Evolutionary conservation across 2,113 vertebrate species (phyloP), one percentile per base, ranked within the genome.

Genomic region (Mastomys coucha): DNA sequence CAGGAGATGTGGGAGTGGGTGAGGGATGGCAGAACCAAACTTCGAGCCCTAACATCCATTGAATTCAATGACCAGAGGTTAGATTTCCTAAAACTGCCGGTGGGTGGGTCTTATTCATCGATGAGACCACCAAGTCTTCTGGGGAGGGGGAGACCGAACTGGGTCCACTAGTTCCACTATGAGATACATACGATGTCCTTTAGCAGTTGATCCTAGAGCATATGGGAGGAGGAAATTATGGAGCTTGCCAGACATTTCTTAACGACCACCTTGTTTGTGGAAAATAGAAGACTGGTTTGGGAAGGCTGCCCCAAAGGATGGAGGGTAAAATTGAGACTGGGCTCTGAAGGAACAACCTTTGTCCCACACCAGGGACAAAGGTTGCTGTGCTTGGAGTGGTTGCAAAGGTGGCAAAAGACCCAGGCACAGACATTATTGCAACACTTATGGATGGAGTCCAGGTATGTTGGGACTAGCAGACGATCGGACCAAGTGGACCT

Each of bases 391-490:
- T 69, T 49, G 31, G 1, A 49, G 24, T 49, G 24, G 42, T 42
- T 49, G 73, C 58, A 2, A 3, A 51, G 53, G 26, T 77, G 53
- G 19, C 17, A 39, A 45, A 14, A 82, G 73, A 45, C 53, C 31
- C 33, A 28, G 82, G 45, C 28, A 5, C 9, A 78, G 84, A 87
- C 12, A 33, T 33, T 33, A 2, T 39, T 36, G 87, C 13, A 31
- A 76, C 9, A 24, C 45, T 51, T 51, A 36, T 80, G 89, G 80
- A n/a, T 76, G 63, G 11, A 87, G 78, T 8, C 77, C 33, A 67
- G 24, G 51, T 33, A 9, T 7, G 24, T n/a, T 49, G 49, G 91
- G 45, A 20, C 69, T 0, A 60, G 10, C 0, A 0, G 33, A 1
- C 45, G 53, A 22, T 26, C 13, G 53, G 10, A 28, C 36, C 8